These are phyloP conservation scores for Thymelicus lineola DNA, from an alignment of 2,888 invertebrate genomes.

Conservation along the genomic window DNA sequence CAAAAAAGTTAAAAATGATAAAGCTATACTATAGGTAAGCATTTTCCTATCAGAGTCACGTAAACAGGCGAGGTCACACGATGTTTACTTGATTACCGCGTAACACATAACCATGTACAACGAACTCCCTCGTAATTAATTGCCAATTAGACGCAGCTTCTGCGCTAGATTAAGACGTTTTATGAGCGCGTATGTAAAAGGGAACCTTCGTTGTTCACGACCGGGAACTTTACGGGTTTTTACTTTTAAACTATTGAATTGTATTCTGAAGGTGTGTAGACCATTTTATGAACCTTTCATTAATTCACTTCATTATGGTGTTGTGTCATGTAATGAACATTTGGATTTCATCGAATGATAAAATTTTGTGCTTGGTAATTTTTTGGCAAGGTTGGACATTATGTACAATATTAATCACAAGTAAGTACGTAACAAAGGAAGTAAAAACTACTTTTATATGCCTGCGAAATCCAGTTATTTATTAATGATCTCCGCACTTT, in stretches of 20 bases:
- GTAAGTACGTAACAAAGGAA: too few relatives aligned
- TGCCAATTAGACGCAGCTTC: conserved; percentile 49
- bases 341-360: too few relatives aligned
- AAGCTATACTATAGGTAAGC: background rate
- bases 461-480: too few relatives aligned
- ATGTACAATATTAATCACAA: too few relatives aligned
- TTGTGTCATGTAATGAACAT: too few relatives aligned
- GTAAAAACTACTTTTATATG: too few relatives aligned
- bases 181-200: conserved; percentile 24
- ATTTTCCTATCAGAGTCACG: conserved; percentile 6
- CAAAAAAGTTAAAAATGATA: background rate
- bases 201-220: conserved; percentile 2
- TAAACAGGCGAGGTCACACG: conserved; percentile 20
- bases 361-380: too few relatives aligned
- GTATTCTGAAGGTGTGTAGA: too few relatives aligned
- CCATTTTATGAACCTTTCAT: too few relatives aligned
- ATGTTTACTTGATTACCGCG: conserved; percentile 15
- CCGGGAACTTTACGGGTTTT: background rate
- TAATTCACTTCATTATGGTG: too few relatives aligned
- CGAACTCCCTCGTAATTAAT: conserved; percentile 48
- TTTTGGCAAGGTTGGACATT: too few relatives aligned
- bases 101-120: conserved; percentile 20
- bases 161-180: conserved; percentile 40
- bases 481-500: too few relatives aligned
- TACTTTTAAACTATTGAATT: background rate